Base-by-base conservation (phyloP, 2,797 vertebrate species). In the Syngnathus rostellatus region DNA sequence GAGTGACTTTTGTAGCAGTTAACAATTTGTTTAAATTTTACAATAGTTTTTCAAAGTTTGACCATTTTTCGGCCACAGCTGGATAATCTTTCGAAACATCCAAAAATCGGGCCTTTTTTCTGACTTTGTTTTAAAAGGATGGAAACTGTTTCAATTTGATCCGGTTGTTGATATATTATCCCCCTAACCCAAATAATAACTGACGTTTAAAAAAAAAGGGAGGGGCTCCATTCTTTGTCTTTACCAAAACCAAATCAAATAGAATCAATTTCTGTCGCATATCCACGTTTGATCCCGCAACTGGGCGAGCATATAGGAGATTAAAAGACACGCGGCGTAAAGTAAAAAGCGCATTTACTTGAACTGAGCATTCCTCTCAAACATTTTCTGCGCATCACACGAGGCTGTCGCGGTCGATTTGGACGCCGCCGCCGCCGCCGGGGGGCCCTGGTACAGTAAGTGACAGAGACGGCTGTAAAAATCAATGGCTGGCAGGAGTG, bases 401-500 rank as follows among this genome's bases (percentile, higher is more conserved):
- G 82, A 83, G 75, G 81, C 77, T 84, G 85, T 89, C 87, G 83
- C 69, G 74, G 69, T 81, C 77, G 83, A 86, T 87, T 88, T 84
- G 78, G 80, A 78, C 75, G 84, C 81, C 70, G 74, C 70, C 72
- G 80, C 83, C 83, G 72, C n/a, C n/a, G n/a, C n/a, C n/a, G 74
- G 77, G 48, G 25, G 55, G 55, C 55, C 76, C 79, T 86, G 73
- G 85, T 87, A 87, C 81, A 78, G 84, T 85, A 87, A 89, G 86
- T 90, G 89, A 90, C 86, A 84, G 81, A 77, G 81, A 86, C 73
- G 69, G 83, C 84, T 89, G 84, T 88, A 85, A 87, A 58, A 90
- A 89, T 88, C 88, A 89, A 90, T 88, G 89, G 87, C 88, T 89
- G 76, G 86, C 88, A 84, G 84, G 81, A 81, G 83, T 87, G 83